Base-by-base conservation (phyloP, 2,888 invertebrate genomes). In the Serrognathus titanus region DNA sequence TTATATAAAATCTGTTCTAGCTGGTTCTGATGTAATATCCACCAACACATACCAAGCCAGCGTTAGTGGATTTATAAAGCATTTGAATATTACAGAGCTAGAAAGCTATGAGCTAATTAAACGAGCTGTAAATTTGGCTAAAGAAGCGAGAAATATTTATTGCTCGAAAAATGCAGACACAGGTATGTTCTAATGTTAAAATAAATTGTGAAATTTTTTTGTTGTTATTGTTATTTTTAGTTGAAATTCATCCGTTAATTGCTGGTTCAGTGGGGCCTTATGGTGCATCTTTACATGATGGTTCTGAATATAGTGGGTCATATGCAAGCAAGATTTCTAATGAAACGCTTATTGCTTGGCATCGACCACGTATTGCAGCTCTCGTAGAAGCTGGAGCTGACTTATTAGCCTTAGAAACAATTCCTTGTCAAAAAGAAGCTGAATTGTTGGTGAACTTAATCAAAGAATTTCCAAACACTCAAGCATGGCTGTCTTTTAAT, bases 181-280 rank as follows among this genome's bases (percentile, higher is more conserved):
- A 35, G 20, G 58, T 54, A 54, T 12, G 24, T 43, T 16, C 16
- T 16, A 16, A 1, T 48, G 12, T 16, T 38, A 10, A 37, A 35
- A 12, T 31, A 35, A 36, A 11, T 43, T 24, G 9, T 43, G 10
- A 52, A 16, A 43, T 4, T 16, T 43, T n/a, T 9, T 16, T 43
- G 1, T 10, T 9, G 16, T 6, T 7, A 9, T 11, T 16, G 2
- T 43, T 43, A 6, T 11, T 16, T 43, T 43, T 43, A 43, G 43
- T 11, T 43, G 20, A 43, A 16, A 10, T 16, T 16, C 16, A 13
- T 12, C 85, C 89, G 7, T 73, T 87, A 66, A 82, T 95, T 35
- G 91, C 91, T 39, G 95, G 92, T 0, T 92, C 94, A 0, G 86
- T 94, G 63, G 95, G 95, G 0, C 92, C 95, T 0, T 95, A 91